Evolutionary conservation across 1,140 invertebrate species (phyloP).

Genomic region (Zeugodacus cucurbitae): DNA sequence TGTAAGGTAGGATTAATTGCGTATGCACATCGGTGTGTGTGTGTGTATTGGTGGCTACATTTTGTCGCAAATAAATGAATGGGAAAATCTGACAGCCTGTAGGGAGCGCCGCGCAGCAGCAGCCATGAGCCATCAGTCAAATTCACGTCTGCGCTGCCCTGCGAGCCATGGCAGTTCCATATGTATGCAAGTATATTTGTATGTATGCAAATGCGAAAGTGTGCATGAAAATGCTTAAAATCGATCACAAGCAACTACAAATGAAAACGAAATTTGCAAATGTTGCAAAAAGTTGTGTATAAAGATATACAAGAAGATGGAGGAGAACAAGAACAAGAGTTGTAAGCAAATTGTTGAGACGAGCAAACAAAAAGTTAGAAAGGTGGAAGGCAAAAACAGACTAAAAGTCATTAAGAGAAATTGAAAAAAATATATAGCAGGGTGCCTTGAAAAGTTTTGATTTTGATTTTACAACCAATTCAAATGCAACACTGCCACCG

Average conservation of each 20-base stretch:
- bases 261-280: constrained; percentile 20
- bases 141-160: background rate
- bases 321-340: background rate
- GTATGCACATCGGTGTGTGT: background rate
- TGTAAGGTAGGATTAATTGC: background rate
- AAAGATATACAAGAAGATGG: background rate
- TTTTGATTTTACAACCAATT: too few relatives aligned
- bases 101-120: background rate
- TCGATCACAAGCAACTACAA: background rate
- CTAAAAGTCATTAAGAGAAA: too few relatives aligned
- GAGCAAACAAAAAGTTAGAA: too few relatives aligned
- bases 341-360: background rate
- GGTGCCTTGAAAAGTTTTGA: too few relatives aligned
- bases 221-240: background rate
- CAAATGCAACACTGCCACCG: too few relatives aligned
- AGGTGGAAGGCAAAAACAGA: too few relatives aligned
- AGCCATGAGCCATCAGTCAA: background rate
- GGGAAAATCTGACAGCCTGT: background rate
- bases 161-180: background rate
- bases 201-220: background rate
- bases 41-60: background rate
- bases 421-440: too few relatives aligned
- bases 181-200: background rate
- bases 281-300: background rate
- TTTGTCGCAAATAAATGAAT: background rate